phyloP scores from a whole-genome alignment of 2,113 vertebrate genomes.

The Grus americana region DNA sequence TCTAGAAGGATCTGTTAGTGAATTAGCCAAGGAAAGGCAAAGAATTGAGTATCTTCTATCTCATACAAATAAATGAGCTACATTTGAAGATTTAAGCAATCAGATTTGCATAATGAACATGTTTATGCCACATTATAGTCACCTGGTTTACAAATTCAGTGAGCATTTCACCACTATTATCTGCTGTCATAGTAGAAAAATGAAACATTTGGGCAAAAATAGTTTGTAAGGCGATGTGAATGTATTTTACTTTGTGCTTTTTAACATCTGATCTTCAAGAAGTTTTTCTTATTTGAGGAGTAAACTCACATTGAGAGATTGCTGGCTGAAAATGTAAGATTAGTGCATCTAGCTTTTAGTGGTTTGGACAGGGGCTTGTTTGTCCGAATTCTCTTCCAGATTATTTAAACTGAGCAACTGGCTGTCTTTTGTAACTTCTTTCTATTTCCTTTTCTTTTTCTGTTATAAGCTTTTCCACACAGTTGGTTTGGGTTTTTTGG shows the following conservation, averaged over 20 bases:
- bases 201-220: conserved; percentile 5
- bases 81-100: conserved; percentile 50
- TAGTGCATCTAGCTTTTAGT: background rate
- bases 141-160: conserved; percentile 65
- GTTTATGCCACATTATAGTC: conserved; percentile 65
- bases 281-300: background rate
- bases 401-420: background rate
- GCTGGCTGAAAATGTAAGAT: background rate
- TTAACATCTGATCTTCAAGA: background rate
- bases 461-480: background rate
- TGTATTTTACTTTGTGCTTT: background rate
- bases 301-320: background rate
- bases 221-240: background rate
- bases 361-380: background rate
- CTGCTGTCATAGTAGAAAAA: conserved; percentile 49
- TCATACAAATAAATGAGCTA: conserved; percentile 42
- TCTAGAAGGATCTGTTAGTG: background rate
- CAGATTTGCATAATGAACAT: conserved; percentile 70
- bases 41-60: conserved; percentile 8
- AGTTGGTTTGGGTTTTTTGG: background rate
- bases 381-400: background rate
- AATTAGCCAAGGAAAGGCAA: background rate
- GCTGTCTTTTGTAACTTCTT: background rate
- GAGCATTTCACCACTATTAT: conserved; percentile 59
- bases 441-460: background rate